A percentile compares a stretch with the other conserved stretches of the same genome.
Evolutionary conservation across 35 echinoderm and acorn worm genomes (phyloP).

Genomic region (Ophioderma brevispina): DNA sequence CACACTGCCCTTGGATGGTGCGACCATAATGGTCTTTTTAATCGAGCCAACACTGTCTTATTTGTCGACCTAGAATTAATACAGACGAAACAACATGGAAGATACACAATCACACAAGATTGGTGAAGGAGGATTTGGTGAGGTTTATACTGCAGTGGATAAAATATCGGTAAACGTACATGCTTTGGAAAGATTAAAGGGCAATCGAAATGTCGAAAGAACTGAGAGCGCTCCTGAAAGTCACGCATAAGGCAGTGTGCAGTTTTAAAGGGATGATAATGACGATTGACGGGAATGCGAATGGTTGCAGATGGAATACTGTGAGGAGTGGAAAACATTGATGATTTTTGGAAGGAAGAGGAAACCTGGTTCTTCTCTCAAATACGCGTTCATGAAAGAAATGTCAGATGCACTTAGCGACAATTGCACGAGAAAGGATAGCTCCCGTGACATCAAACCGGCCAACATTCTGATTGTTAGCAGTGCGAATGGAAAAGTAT

Average conservation of each 20-base stretch:
- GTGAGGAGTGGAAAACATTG: neutral
- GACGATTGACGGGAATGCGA: neutral
- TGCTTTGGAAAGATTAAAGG: neutral
- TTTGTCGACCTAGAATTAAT: no score
- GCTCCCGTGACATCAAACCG: neutral
- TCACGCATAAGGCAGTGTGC: neutral
- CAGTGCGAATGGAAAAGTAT: neutral
- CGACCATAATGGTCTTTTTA: no score
- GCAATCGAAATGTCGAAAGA: neutral
- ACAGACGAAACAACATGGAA: no score
- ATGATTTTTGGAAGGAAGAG: neutral
- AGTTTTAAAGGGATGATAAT: neutral
- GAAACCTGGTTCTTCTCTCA: neutral
- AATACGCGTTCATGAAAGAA: neutral
- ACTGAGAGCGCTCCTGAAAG: neutral
- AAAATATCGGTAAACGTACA: neutral
- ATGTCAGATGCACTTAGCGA: neutral
- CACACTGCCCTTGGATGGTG: no score
- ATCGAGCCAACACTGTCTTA: no score
- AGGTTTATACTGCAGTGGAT: neutral
- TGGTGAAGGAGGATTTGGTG: neutral
- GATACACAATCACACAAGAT: neutral
- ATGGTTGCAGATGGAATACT: neutral
- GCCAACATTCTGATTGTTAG: neutral
- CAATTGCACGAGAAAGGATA: neutral